phyloP scores from a whole-genome alignment of 2,888 invertebrate genomes.

The Lithophane semibrunnea region DNA sequence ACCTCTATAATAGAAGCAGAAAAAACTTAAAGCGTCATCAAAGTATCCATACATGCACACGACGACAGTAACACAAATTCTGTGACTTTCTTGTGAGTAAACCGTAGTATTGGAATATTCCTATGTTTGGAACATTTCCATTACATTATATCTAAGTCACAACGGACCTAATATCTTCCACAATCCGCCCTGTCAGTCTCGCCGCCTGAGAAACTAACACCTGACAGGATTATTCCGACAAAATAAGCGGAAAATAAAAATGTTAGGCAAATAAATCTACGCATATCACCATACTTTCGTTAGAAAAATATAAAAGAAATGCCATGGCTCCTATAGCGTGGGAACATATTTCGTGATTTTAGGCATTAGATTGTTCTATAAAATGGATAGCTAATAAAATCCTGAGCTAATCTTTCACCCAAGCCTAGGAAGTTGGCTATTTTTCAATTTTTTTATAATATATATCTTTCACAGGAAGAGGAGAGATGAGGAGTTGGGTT shows the following conservation, averaged over 20 bases:
- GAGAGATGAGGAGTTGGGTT: background rate
- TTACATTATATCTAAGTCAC: slow-evolving; percentile 5
- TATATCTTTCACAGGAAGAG: background rate
- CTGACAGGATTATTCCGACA: slow-evolving; percentile 17
- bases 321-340: background rate
- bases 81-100: background rate
- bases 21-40: background rate
- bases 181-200: slow-evolving; percentile 8
- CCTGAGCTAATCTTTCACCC: background rate
- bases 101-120: background rate
- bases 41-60: background rate
- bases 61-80: background rate
- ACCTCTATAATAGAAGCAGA: background rate
- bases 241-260: slow-evolving; percentile 28
- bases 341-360: background rate
- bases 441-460: too few species aligned
- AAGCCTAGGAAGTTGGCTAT: too few species aligned
- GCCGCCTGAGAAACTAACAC: slow-evolving; percentile 27
- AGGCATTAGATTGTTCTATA: background rate
- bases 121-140: background rate
- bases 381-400: background rate
- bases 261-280: background rate
- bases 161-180: slow-evolving; percentile 7
- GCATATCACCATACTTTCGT: background rate
- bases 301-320: background rate